Percentiles rank a stretch among this genome's conserved stretches.
These are phyloP conservation scores for Chaetogeoica ovagalla DNA, from an alignment of 2,888 invertebrate species.

Conservation along the genomic window DNA sequence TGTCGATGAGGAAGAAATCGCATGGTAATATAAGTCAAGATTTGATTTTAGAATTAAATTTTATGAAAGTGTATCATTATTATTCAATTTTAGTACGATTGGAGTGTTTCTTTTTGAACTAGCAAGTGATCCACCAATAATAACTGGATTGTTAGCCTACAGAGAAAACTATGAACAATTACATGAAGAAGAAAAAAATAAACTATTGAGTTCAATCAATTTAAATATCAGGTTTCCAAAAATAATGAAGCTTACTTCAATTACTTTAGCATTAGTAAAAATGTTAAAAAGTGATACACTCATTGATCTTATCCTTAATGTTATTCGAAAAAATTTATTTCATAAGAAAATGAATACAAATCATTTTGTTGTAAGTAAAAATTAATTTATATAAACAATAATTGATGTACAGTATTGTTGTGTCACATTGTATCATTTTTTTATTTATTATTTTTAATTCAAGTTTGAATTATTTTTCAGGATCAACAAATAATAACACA, in stretches of 20 bases:
- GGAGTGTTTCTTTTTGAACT: slow-evolving; percentile 38
- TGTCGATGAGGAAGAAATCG: slow-evolving; percentile 37
- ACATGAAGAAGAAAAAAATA: slow-evolving; percentile 17
- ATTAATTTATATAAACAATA: not conserved
- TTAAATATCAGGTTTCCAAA: slow-evolving; percentile 28
- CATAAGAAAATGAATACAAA: slow-evolving; percentile 19
- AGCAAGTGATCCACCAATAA: slow-evolving; percentile 8
- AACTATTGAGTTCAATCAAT: slow-evolving; percentile 2
- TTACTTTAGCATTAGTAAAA: slow-evolving; percentile 37
- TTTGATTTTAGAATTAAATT: not conserved
- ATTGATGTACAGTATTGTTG: not conserved
- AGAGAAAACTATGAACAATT: slow-evolving; percentile 15
- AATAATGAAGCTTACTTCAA: slow-evolving; percentile 26
- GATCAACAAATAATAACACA: slow-evolving; percentile 32
- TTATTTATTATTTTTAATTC: not conserved
- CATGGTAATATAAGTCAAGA: slow-evolving; percentile 7
- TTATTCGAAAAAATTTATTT: slow-evolving; percentile 27
- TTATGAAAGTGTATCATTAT: not conserved
- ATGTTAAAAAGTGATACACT: slow-evolving; percentile 31
- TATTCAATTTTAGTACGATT: slow-evolving; percentile 19
- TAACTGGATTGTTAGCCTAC: slow-evolving; percentile 27
- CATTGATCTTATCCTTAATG: slow-evolving; percentile 19
- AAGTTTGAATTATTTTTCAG: slow-evolving; percentile 18
- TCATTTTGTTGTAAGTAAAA: slow-evolving; percentile 29
- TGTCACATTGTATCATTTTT: too few species aligned